A percentile compares a stretch with the other conserved stretches of the same genome.
These are phyloP conservation scores for Hyles euphorbiae DNA, from an alignment of 1,140 invertebrate genomes.

Conservation along the genomic window DNA sequence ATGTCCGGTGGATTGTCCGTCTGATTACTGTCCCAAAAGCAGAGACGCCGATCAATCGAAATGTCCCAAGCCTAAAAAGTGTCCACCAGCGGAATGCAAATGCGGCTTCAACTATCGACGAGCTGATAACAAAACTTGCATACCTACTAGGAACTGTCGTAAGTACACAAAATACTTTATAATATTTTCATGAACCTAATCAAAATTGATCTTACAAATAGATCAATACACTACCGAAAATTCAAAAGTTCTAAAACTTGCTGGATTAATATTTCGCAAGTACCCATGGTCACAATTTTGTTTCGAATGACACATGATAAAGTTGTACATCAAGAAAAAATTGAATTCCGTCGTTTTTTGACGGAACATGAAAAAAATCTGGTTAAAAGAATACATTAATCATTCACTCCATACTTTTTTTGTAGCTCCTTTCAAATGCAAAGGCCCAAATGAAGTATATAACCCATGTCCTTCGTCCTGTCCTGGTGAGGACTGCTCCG, in stretches of 20 bases:
- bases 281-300: no score
- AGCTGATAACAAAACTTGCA: constrained; percentile 36
- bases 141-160: constrained; percentile 44
- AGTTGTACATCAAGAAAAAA: no score
- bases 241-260: no score
- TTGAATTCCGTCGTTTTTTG: no score
- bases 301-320: no score
- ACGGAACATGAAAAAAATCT: no score
- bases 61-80: neutral
- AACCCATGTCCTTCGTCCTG: constrained; percentile 4
- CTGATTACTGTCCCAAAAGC: constrained; percentile 35
- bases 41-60: constrained; percentile 1
- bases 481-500: constrained; percentile 1
- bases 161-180: constrained; percentile 17
- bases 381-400: no score
- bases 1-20: constrained; percentile 23
- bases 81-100: constrained; percentile 30
- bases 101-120: constrained; percentile 35
- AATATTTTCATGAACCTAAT: no score
- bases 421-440: constrained; percentile 6
- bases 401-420: neutral
- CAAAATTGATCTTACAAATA: neutral
- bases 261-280: no score
- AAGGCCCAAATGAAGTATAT: constrained; percentile 3
- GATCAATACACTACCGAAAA: no score